phyloP scores from a whole-genome alignment of 2,888 invertebrate genomes.

The Drosophila barbarae region DNA sequence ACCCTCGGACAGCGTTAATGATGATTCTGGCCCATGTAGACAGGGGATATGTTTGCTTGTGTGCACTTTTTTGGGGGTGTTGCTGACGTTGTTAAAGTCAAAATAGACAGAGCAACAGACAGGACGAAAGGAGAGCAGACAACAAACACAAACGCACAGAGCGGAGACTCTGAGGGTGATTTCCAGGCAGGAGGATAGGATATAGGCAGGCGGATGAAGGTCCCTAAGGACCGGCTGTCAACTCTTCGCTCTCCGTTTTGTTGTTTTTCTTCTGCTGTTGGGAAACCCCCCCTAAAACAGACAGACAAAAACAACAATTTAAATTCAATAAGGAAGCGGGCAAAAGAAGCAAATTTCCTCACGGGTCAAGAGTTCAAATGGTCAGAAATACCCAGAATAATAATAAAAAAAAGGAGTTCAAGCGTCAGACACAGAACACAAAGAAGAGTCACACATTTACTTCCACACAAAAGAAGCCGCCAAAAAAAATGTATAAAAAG shows the following conservation, averaged over 20 bases:
- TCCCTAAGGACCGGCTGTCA: constrained; percentile 33
- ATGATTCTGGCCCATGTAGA: constrained; percentile 40
- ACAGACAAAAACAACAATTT: constrained; percentile 51
- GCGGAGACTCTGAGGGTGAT: constrained; percentile 60
- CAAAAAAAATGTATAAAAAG: constrained; percentile 6
- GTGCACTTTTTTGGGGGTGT: constrained; percentile 60
- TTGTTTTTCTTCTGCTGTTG: constrained; percentile 35
- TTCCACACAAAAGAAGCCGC: constrained; percentile 23
- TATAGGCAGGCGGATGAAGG: constrained; percentile 11
- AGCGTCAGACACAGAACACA: constrained; percentile 12
- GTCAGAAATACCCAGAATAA: constrained; percentile 28
- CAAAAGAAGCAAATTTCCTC: constrained; percentile 10
- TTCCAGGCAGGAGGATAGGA: constrained; percentile 28
- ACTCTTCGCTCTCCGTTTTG: constrained; percentile 31
- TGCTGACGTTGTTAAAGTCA: constrained; percentile 73
- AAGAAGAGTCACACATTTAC: constrained; percentile 35
- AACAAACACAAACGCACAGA: constrained; percentile 10
- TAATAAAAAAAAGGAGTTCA: constrained; percentile 27
- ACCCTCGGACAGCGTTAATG: constrained; percentile 73
- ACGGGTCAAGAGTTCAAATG: constrained; percentile 43
- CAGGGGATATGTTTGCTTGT: constrained; percentile 26
- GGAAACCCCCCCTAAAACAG: constrained; percentile 41
- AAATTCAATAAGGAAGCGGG: constrained; percentile 62
- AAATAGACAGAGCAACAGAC: constrained; percentile 56
- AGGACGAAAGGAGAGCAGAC: constrained; percentile 37